These are phyloP conservation scores for Diachrysia chrysitis DNA, from an alignment of 2,888 invertebrate genomes.

Conservation along the genomic window DNA sequence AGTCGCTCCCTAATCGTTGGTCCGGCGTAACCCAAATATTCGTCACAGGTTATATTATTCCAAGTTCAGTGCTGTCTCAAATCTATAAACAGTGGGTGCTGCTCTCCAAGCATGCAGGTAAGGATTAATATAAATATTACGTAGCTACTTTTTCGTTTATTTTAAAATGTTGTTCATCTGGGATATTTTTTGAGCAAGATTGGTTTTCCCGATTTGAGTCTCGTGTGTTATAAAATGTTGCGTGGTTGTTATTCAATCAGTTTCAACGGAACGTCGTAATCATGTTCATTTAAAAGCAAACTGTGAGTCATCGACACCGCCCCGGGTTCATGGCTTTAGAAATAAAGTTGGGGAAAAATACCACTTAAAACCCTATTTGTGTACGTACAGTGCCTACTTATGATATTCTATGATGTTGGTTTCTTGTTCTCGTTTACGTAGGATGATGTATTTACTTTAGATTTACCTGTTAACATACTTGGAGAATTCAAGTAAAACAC, in stretches of 20 bases:
- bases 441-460: not conserved
- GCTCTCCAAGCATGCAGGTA: constrained; percentile 61
- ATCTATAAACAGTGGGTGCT: constrained; percentile 35
- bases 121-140: constrained; percentile 9
- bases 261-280: constrained; percentile 52
- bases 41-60: constrained; percentile 24
- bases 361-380: not conserved
- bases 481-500: not conserved
- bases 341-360: constrained; percentile 19
- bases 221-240: constrained; percentile 28
- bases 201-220: constrained; percentile 37
- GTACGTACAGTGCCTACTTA: not conserved
- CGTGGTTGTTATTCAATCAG: constrained; percentile 54
- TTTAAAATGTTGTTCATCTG: not conserved
- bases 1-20: constrained; percentile 75
- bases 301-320: constrained; percentile 36
- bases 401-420: not conserved
- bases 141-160: not conserved
- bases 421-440: not conserved
- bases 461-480: constrained; percentile 4
- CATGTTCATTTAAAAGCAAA: constrained; percentile 36
- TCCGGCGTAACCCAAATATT: constrained; percentile 69
- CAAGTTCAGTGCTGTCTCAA: constrained; percentile 35
- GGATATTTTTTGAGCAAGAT: constrained; percentile 7
- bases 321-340: constrained; percentile 18